Percentiles rank a stretch among this genome's conserved stretches.
phyloP scores from a whole-genome alignment of 1,140 invertebrate genomes.

The Penaeus chinensis region DNA sequence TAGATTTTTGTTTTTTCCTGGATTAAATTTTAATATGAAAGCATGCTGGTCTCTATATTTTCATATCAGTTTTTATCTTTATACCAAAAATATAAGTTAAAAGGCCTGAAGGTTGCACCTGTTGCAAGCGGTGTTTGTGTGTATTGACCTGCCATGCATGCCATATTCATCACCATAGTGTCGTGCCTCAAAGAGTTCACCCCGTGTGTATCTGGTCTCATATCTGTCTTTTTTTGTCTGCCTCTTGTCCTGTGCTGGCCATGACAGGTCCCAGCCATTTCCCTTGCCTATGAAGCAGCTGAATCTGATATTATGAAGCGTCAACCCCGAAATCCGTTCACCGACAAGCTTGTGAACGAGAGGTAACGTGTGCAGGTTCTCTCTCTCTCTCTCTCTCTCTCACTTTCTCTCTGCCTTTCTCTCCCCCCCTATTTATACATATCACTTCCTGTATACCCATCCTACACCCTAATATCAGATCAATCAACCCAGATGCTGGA shows the following conservation, averaged over 20 bases:
- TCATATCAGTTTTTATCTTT: constrained; percentile 2
- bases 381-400: constrained; percentile 20
- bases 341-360: constrained; percentile 78
- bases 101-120: constrained; percentile 34
- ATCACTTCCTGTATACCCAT: not conserved
- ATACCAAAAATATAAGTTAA: not conserved
- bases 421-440: constrained; percentile 2
- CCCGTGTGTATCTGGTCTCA: constrained; percentile 47
- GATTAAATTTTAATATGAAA: too few species aligned
- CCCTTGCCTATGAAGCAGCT: constrained; percentile 78
- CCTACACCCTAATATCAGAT: constrained; percentile 1
- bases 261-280: constrained; percentile 75
- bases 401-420: constrained; percentile 36
- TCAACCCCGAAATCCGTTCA: constrained; percentile 75
- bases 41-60: too few species aligned
- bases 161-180: constrained; percentile 56
- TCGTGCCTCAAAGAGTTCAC: constrained; percentile 54
- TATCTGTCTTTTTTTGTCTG: constrained; percentile 65
- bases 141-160: constrained; percentile 51
- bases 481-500: constrained; percentile 14
- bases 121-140: constrained; percentile 51
- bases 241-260: constrained; percentile 51
- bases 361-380: constrained; percentile 68
- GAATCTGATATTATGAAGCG: constrained; percentile 81
- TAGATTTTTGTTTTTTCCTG: too few species aligned